Conservation (phyloP, 2,888 invertebrate genomes). For the Cosmopolites sordidus region DNA sequence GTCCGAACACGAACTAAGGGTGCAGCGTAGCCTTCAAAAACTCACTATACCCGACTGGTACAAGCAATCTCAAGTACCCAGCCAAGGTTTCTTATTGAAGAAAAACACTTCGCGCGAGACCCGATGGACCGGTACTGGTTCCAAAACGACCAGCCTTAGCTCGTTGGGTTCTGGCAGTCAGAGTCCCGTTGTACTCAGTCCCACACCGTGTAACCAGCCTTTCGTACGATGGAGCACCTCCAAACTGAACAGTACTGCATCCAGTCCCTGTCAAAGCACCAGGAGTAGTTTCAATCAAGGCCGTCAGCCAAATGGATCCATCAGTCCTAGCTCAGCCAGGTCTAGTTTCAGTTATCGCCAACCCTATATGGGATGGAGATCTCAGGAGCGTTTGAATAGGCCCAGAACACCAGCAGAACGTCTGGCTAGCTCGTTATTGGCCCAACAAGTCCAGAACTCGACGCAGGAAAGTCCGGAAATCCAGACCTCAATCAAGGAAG, state of each 20-base stretch:
- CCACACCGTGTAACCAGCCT: conserved; percentile 44
- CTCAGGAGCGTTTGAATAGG: conserved; percentile 73
- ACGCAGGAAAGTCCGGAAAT: conserved; percentile 57
- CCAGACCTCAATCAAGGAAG: conserved; percentile 84
- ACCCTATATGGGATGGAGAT: conserved; percentile 86
- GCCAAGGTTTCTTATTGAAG: conserved; percentile 77
- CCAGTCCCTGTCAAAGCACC: conserved; percentile 70
- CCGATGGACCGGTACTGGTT: conserved; percentile 51
- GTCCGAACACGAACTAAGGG: conserved; percentile 90
- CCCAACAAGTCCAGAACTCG: conserved; percentile 43
- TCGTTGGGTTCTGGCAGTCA: conserved; percentile 57
- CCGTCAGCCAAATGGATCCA: conserved; percentile 57
- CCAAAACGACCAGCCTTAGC: conserved; percentile 82
- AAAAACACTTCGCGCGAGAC: conserved; percentile 50
- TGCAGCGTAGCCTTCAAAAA: conserved; percentile 88
- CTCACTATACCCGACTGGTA: conserved; percentile 96
- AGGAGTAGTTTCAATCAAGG: conserved; percentile 64
- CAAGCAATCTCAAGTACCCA: conserved; percentile 65
- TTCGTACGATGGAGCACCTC: conserved; percentile 72
- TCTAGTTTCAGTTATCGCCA: conserved; percentile 79
- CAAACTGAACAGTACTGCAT: conserved; percentile 68
- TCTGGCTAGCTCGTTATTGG: conserved; percentile 63
- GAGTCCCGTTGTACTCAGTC: conserved; percentile 45
- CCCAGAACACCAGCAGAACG: conserved; percentile 83
- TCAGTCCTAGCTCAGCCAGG: conserved; percentile 61